Evolutionary conservation across 2,797 vertebrate genomes (phyloP).

Genomic region (Pelochelys cantorii): DNA sequence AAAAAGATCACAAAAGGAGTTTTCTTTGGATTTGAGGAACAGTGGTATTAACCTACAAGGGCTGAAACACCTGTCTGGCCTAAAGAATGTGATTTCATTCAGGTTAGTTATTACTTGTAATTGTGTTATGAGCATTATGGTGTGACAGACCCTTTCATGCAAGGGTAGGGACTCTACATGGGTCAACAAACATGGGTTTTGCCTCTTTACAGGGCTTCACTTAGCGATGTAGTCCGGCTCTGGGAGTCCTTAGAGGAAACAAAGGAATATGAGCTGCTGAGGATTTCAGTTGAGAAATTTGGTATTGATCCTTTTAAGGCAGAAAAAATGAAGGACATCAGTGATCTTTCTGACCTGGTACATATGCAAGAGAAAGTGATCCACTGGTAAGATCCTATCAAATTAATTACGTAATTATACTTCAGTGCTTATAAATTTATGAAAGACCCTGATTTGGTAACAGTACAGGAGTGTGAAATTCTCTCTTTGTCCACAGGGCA

Average conservation of each 20-base stretch:
- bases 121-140: background rate
- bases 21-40: conserved; percentile 87
- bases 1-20: conserved; percentile 71
- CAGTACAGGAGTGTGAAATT: background rate
- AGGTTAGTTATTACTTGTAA: conserved; percentile 80
- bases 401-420: background rate
- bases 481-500: background rate
- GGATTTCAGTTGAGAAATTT: conserved; percentile 85
- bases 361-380: conserved; percentile 84
- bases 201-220: conserved; percentile 84
- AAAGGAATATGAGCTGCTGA: conserved; percentile 78
- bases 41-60: conserved; percentile 85
- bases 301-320: conserved; percentile 90
- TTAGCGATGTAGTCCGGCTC: conserved; percentile 86
- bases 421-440: background rate
- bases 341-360: conserved; percentile 87
- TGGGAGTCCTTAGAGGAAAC: conserved; percentile 87
- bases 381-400: conserved; percentile 80
- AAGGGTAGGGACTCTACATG: background rate
- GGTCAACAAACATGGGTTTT: conserved; percentile 18
- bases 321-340: conserved; percentile 86
- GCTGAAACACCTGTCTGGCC: conserved; percentile 83
- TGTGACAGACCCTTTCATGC: background rate
- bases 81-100: conserved; percentile 85
- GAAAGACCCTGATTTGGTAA: background rate